A percentile compares a stretch with the other conserved stretches of the same genome.
These are phyloP conservation scores for Prietella phreatophila DNA, from an alignment of 2,113 vertebrate species.

Conservation along the genomic window DNA sequence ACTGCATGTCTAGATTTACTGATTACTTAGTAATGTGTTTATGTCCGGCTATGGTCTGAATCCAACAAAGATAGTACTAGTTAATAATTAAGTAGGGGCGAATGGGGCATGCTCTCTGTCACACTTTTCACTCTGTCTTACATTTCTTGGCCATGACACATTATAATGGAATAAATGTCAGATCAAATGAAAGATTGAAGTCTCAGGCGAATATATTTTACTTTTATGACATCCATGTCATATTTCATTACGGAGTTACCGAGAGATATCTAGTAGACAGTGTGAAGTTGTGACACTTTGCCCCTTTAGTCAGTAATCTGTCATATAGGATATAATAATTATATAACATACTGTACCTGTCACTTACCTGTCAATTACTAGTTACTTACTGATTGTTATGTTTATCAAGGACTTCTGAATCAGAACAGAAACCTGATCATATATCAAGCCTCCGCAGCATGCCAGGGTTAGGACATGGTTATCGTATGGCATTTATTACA, in stretches of 20 bases:
- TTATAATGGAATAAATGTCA: slow-evolving; percentile 5
- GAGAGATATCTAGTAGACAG: neutral
- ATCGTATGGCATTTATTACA: slow-evolving; percentile 35
- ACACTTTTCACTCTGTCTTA: neutral
- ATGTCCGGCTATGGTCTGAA: neutral
- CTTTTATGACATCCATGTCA: neutral
- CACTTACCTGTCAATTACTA: neutral
- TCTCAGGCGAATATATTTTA: neutral
- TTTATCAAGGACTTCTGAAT: slow-evolving; percentile 39
- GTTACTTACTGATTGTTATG: slow-evolving; percentile 13
- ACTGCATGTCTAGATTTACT: neutral
- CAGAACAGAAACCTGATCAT: slow-evolving; percentile 25
- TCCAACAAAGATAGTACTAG: neutral
- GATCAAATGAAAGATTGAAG: neutral
- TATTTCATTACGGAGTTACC: neutral
- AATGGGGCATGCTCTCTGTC: neutral
- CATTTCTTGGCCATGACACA: neutral
- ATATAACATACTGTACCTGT: too few species aligned
- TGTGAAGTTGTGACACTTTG: neutral
- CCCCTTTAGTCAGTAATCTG: too few species aligned
- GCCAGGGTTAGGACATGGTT: slow-evolving; percentile 33
- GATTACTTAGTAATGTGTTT: neutral
- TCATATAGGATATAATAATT: too few species aligned
- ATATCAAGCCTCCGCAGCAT: slow-evolving; percentile 41
- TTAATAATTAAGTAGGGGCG: neutral